Percentiles rank a stretch among this genome's conserved stretches.
Conservation (phyloP, 2,888 invertebrate species). For the Apodemia mormo region DNA sequence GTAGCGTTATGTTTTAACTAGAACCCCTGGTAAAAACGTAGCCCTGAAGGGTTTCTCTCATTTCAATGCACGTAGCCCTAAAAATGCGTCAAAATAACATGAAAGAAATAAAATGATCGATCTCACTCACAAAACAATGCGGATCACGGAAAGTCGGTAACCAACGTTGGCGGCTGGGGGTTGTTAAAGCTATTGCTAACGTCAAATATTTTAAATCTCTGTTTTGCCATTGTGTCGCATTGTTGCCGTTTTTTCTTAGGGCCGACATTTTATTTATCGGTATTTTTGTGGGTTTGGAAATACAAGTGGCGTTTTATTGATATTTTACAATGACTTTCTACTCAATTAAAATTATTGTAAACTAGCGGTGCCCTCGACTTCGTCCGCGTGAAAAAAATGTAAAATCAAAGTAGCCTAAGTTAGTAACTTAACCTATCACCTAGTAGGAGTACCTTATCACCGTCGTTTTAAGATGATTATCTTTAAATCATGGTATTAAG, state of each 20-base stretch:
- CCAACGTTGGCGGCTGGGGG: not conserved
- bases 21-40: not conserved
- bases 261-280: not conserved
- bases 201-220: conserved; percentile 7
- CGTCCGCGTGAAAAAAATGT: too few species aligned
- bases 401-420: too few species aligned
- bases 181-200: not conserved
- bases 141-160: not conserved
- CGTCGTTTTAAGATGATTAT: too few species aligned
- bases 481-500: too few species aligned
- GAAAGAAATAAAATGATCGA: not conserved
- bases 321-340: not conserved
- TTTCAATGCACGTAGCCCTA: not conserved
- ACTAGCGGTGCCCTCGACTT: too few species aligned
- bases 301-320: not conserved
- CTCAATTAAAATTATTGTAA: too few species aligned
- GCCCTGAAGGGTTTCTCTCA: not conserved
- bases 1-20: not conserved
- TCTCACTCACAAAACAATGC: not conserved
- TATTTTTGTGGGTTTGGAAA: not conserved
- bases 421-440: too few species aligned
- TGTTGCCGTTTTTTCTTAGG: not conserved
- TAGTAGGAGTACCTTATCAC: too few species aligned
- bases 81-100: not conserved
- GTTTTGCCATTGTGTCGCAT: not conserved